phyloP scores from a whole-genome alignment of 2,888 invertebrate species.

The Hetaerina titia region DNA sequence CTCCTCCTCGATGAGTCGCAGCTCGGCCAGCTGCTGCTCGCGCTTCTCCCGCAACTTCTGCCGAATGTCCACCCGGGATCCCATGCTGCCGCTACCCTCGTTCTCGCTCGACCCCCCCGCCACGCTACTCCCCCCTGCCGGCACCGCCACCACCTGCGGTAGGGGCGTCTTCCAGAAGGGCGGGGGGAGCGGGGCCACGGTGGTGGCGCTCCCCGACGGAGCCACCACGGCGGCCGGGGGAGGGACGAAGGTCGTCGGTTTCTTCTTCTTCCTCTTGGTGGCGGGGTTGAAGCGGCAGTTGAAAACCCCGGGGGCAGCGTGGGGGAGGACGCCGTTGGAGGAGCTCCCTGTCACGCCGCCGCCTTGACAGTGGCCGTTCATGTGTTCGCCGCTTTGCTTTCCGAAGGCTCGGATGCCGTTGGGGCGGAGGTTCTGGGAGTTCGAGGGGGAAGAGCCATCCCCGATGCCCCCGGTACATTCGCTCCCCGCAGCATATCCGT shows the following conservation, averaged over 20 bases:
- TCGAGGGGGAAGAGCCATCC: neutral
- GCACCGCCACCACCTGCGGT: slow-evolving; percentile 79
- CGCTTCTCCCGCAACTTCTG: slow-evolving; percentile 93
- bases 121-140: slow-evolving; percentile 73
- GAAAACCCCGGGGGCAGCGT: slow-evolving; percentile 91
- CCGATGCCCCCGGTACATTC: neutral
- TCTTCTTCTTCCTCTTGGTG: slow-evolving; percentile 90
- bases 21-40: slow-evolving; percentile 90
- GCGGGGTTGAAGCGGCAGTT: slow-evolving; percentile 91
- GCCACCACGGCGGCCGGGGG: slow-evolving; percentile 79
- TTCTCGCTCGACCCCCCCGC: slow-evolving; percentile 85
- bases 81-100: slow-evolving; percentile 84
- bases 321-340: slow-evolving; percentile 72
- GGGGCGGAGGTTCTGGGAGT: neutral
- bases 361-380: slow-evolving; percentile 43
- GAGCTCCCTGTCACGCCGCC: neutral
- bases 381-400: neutral
- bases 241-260: slow-evolving; percentile 92
- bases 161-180: slow-evolving; percentile 88
- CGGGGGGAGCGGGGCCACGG: slow-evolving; percentile 74
- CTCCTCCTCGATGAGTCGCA: slow-evolving; percentile 91
- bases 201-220: slow-evolving; percentile 70
- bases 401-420: slow-evolving; percentile 40
- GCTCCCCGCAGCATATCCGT: slow-evolving; percentile 19
- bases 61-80: slow-evolving; percentile 89